phyloP scores from a whole-genome alignment of 2,113 vertebrate genomes.

The Notechis scutatus region DNA sequence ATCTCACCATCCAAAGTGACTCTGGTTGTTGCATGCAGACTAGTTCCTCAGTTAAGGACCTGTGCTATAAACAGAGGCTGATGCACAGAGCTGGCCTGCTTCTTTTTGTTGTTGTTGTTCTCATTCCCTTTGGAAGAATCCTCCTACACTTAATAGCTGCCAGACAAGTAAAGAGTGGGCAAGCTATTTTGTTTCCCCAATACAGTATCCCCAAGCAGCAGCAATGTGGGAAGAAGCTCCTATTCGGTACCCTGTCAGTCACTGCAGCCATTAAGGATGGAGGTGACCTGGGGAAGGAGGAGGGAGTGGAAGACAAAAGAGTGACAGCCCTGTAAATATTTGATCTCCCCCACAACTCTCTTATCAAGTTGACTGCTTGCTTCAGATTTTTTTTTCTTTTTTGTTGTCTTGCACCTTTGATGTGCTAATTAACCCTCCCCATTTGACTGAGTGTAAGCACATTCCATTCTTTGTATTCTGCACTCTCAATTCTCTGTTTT shows the following conservation, averaged over 20 bases:
- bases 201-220: neutral
- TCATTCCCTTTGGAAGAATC: neutral
- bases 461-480: slow-evolving; percentile 26
- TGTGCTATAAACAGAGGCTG: neutral
- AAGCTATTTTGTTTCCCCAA: neutral
- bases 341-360: slow-evolving; percentile 1
- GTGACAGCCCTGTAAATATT: neutral
- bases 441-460: slow-evolving; percentile 15
- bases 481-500: neutral
- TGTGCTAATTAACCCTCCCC: slow-evolving; percentile 34
- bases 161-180: neutral
- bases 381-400: slow-evolving; percentile 13
- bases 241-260: neutral
- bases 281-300: too few species aligned
- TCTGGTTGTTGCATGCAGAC: neutral
- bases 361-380: slow-evolving; percentile 15
- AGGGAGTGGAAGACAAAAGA: neutral
- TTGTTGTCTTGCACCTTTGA: slow-evolving; percentile 29
- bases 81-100: neutral
- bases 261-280: neutral
- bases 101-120: neutral
- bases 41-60: neutral
- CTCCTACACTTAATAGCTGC: neutral
- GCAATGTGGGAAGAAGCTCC: too few species aligned
- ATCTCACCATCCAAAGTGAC: neutral